Conservation (phyloP, 2,113 vertebrate genomes). For the Scopus umbretta region DNA sequence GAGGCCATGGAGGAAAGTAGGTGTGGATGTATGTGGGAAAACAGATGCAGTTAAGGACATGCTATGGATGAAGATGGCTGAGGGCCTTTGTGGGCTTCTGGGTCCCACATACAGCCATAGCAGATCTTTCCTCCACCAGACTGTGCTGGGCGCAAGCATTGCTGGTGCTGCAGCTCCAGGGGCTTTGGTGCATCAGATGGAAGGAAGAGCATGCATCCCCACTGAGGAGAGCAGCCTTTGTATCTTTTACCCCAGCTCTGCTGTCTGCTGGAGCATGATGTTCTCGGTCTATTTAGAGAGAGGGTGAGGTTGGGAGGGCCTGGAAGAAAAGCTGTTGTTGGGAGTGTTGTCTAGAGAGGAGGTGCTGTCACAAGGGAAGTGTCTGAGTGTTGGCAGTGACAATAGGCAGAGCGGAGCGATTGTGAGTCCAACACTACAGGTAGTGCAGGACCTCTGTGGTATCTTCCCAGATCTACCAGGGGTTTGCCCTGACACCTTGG, state of each 20-base stretch:
- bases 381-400: background rate
- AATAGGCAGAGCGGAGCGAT: accelerated
- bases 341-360: background rate
- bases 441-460: background rate
- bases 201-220: background rate
- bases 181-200: background rate
- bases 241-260: background rate
- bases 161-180: background rate
- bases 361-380: background rate
- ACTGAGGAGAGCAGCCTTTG: accelerated
- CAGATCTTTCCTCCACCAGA: background rate
- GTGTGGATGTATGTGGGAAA: accelerated
- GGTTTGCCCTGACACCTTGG: background rate
- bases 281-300: background rate
- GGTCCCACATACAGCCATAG: background rate
- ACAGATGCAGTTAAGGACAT: background rate
- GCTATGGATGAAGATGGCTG: background rate
- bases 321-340: background rate
- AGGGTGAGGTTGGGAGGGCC: background rate
- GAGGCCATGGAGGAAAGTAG: background rate
- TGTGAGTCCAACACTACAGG: background rate
- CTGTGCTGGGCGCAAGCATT: background rate
- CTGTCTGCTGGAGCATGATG: background rate
- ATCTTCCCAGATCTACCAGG: background rate
- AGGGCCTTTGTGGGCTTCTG: background rate